Base-by-base conservation (phyloP, 2,113 vertebrate species). In the Syrmaticus mikado region DNA sequence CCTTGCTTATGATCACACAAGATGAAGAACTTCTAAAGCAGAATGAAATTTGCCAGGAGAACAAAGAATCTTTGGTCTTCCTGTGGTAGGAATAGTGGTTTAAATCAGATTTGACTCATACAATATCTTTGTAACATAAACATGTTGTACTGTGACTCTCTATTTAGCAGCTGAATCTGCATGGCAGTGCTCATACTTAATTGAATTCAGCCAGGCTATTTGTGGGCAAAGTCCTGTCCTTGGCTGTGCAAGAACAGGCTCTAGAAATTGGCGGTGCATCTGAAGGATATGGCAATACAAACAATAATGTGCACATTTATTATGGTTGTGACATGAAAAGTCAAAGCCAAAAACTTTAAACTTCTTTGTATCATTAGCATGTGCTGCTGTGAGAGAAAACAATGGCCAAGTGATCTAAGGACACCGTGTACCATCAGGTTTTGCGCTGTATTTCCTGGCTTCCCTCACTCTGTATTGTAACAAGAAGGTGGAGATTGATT, bases 361-460 rank as follows among this genome's bases (percentile, higher is more conserved):
- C 50, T 92, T 91, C 65, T 96, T 96, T 96, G 85, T 93, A 85
- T 94, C 90, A 87, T 89, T 92, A 93, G 84, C 86, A 70, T 91
- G 90, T 82, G 78, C 58, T 94, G 61, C 87, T 95, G 82, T 76
- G 79, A 91, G 67, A 72, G 89, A 92, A 94, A 95, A 94, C 87
- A 93, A 94, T 93, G 64, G 90, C 66, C 84, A 89, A 94, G 73
- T 83, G 92, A 93, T 96, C 88, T 96, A 53, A 93, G 94, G 94
- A 97, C 94, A 94, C 89, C 28, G 89, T 97, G 94, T 96, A 95
- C 96, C 94, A 93, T 94, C 92, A 97, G 89, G 82, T 96, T 96
- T 92, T 92, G 91, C 2, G 2, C 82, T 4, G 24, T 87, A 65
- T 88, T 97, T 97, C 96, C 95, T 95, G 95, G 43, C 87, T 96